Conservation (phyloP, 2,888 invertebrate species). For the Arrhopalites spinosus region DNA sequence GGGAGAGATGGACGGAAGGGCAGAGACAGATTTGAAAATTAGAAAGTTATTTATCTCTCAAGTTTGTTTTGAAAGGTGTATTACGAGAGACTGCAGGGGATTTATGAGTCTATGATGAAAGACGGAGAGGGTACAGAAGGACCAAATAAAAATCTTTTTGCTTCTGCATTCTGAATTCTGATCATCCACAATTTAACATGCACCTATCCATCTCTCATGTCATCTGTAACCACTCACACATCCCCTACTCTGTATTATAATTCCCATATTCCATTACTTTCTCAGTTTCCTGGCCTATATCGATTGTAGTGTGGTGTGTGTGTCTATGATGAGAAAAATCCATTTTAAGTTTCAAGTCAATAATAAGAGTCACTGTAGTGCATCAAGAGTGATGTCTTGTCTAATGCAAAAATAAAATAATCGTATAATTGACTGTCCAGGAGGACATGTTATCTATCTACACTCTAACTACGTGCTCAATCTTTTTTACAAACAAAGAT, state of each 20-base stretch:
- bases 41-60: slow-evolving; percentile 40
- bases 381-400: too few relatives aligned
- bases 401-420: too few relatives aligned
- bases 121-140: neutral
- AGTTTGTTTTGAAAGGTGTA: slow-evolving; percentile 40
- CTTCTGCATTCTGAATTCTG: slow-evolving; percentile 28
- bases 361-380: too few relatives aligned
- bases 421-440: too few relatives aligned
- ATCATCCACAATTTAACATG: slow-evolving; percentile 21
- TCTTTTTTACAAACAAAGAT: too few relatives aligned
- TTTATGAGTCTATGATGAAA: slow-evolving; percentile 37
- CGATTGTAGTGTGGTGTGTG: neutral
- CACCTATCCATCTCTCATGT: slow-evolving; percentile 24
- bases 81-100: slow-evolving; percentile 42
- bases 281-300: neutral
- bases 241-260: neutral
- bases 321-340: too few relatives aligned
- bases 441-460: too few relatives aligned
- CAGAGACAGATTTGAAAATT: slow-evolving; percentile 41
- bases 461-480: too few relatives aligned
- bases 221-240: too few relatives aligned
- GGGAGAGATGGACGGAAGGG: slow-evolving; percentile 24
- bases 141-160: slow-evolving; percentile 24
- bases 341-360: too few relatives aligned
- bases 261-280: too few relatives aligned